A percentile compares a stretch with the other conserved stretches of the same genome.
phyloP scores from a whole-genome alignment of 64 coral and sea anemone species.

The Actinia equina region DNA sequence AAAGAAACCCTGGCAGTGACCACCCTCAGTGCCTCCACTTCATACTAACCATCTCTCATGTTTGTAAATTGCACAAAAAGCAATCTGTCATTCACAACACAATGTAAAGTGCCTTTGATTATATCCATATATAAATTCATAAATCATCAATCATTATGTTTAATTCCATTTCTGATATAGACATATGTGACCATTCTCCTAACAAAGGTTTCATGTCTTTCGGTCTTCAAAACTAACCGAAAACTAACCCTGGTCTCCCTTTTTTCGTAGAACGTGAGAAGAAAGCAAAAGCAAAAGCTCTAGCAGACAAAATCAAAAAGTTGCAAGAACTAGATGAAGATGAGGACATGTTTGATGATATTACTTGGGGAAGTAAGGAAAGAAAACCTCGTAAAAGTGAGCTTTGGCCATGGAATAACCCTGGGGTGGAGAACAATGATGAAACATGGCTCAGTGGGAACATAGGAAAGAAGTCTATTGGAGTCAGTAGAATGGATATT shows the following conservation, averaged over 20 bases:
- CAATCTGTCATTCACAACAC: background rate
- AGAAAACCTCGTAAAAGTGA: constrained; percentile 44
- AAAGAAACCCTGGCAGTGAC: too few relatives aligned
- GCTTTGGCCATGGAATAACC: constrained; percentile 82
- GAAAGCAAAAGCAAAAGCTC: constrained; percentile 38
- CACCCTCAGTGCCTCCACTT: too few relatives aligned
- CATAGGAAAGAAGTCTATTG: constrained; percentile 14
- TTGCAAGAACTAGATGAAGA: constrained; percentile 24
- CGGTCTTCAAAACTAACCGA: too few relatives aligned
- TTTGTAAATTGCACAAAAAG: too few relatives aligned
- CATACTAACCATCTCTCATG: too few relatives aligned
- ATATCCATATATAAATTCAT: too few relatives aligned
- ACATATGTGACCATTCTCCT: too few relatives aligned
- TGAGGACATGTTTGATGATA: constrained; percentile 11
- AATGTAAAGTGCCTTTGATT: too few relatives aligned
- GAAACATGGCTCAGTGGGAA: constrained; percentile 43
- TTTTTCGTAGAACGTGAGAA: constrained; percentile 55
- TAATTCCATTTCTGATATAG: too few relatives aligned
- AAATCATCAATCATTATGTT: too few relatives aligned
- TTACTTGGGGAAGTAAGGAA: background rate
- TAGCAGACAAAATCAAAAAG: background rate
- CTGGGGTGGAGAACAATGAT: constrained; percentile 62
- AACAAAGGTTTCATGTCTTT: too few relatives aligned
- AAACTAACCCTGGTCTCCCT: background rate
- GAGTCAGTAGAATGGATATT: constrained; percentile 33